These are phyloP conservation scores for Peromyscus melanophrys DNA, from an alignment of 2,797 vertebrate genomes.

Conservation along the genomic window DNA sequence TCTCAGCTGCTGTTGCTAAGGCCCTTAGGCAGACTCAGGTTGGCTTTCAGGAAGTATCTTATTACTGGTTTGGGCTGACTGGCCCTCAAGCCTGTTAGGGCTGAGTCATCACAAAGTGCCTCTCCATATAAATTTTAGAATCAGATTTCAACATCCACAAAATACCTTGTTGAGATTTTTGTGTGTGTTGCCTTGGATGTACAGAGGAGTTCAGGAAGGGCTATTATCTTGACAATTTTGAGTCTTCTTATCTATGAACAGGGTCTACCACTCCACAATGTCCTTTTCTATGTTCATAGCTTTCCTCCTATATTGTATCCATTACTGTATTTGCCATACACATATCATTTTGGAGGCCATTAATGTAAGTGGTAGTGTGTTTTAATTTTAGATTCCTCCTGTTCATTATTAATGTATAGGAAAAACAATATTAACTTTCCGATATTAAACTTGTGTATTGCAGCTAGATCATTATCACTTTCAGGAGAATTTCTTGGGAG, in stretches of 20 bases:
- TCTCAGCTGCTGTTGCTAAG: too few species aligned
- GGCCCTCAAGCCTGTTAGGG: too few species aligned
- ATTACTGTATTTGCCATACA: not conserved
- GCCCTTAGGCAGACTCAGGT: too few species aligned
- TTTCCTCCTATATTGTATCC: not conserved
- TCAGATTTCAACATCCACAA: not conserved
- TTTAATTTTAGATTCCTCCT: slow-evolving; percentile 7
- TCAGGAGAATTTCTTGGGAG: not conserved
- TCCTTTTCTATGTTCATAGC: not conserved
- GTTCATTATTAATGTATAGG: not conserved
- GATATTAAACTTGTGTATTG: not conserved
- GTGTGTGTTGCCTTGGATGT: not conserved
- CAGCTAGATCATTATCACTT: not conserved
- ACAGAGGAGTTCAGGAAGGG: not conserved
- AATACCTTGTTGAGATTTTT: not conserved
- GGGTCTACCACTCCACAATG: not conserved
- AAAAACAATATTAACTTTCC: not conserved
- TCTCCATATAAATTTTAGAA: not conserved
- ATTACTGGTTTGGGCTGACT: too few species aligned
- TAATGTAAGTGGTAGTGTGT: not conserved
- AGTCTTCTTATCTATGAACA: not conserved
- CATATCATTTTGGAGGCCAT: not conserved
- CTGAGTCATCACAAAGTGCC: too few species aligned
- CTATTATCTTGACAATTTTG: not conserved
- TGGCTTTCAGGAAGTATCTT: too few species aligned